These are phyloP conservation scores for Cheilosia variabilis DNA, from an alignment of 2,888 invertebrate genomes.

Conservation along the genomic window DNA sequence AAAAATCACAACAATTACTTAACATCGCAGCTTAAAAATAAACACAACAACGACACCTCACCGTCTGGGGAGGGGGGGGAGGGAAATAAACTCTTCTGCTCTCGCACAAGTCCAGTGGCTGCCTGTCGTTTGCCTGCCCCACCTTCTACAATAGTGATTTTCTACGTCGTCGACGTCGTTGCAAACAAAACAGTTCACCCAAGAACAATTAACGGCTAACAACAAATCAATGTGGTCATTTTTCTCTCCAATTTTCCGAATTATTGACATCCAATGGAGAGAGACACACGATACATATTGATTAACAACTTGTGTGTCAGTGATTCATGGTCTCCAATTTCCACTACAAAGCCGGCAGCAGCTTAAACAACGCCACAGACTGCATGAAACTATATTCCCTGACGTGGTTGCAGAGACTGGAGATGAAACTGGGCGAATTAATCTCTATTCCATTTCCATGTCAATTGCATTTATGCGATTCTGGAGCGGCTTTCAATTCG, in stretches of 20 bases:
- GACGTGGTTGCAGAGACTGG: slow-evolving; percentile 4
- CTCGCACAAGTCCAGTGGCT: background rate
- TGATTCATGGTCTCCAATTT: slow-evolving; percentile 14
- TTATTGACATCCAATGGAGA: slow-evolving; percentile 51
- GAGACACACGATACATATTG: slow-evolving; percentile 40
- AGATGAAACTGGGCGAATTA: slow-evolving; percentile 2
- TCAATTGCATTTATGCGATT: slow-evolving; percentile 23
- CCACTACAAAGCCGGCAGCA: slow-evolving; percentile 1
- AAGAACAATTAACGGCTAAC: slow-evolving; percentile 67
- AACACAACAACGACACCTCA: slow-evolving; percentile 10
- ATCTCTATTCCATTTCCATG: slow-evolving; percentile 35
- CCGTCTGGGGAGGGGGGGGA: background rate
- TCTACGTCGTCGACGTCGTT: slow-evolving; percentile 11
- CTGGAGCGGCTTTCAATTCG: slow-evolving; percentile 23
- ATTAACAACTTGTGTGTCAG: slow-evolving; percentile 15
- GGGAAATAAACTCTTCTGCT: slow-evolving; percentile 13
- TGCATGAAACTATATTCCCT: background rate
- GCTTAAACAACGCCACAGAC: slow-evolving; percentile 1
- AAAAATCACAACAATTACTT: slow-evolving; percentile 19
- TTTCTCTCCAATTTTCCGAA: slow-evolving; percentile 69
- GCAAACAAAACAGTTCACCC: slow-evolving; percentile 44
- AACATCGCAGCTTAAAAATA: background rate
- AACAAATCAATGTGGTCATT: slow-evolving; percentile 70
- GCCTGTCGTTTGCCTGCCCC: too few species aligned
- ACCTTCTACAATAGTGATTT: slow-evolving; percentile 48